Percentiles rank a stretch among this genome's conserved stretches.
Conservation (phyloP, 2,113 vertebrate species). For the Sinocyclocheilus anophthalmus region DNA sequence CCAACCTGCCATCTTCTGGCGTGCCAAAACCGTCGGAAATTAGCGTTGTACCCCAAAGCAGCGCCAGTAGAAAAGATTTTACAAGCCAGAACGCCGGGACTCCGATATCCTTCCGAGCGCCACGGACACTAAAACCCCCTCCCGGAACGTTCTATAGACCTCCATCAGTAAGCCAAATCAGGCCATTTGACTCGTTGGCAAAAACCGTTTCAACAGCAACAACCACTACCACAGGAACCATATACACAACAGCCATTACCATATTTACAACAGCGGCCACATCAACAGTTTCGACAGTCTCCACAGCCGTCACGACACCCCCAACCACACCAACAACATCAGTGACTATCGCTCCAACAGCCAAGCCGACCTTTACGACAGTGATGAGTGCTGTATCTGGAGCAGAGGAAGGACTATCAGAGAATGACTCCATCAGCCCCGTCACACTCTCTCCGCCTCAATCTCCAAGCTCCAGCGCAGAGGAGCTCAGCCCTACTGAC, state of each 20-base stretch:
- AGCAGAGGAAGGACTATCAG: conserved; percentile 68
- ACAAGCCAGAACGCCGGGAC: conserved; percentile 63
- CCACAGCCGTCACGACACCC: conserved; percentile 37
- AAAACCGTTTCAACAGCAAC: conserved; percentile 58
- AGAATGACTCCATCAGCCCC: conserved; percentile 71
- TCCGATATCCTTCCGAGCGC: conserved; percentile 76
- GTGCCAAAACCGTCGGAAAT: conserved; percentile 51
- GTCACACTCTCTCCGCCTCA: conserved; percentile 63
- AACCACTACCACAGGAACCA: conserved; percentile 50
- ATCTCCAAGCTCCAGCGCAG: conserved; percentile 70
- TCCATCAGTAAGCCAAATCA: conserved; percentile 67
- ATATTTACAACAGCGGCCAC: conserved; percentile 25
- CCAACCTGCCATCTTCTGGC: conserved; percentile 77
- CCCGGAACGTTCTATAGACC: conserved; percentile 94
- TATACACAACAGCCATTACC: conserved; percentile 17
- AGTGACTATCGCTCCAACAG: background rate
- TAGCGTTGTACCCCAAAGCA: conserved; percentile 68
- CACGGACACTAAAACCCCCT: conserved; percentile 89
- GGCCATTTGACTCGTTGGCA: conserved; percentile 56
- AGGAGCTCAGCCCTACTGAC: conserved; percentile 74
- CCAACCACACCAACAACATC: conserved; percentile 31
- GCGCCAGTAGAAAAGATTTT: conserved; percentile 64
- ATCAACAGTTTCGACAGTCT: background rate
- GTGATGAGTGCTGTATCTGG: background rate
- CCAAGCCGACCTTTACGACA: background rate